Percentiles rank a stretch among this genome's conserved stretches.
These are phyloP conservation scores for Acropternis orthonyx DNA, from an alignment of 2,797 vertebrate genomes.

Conservation along the genomic window DNA sequence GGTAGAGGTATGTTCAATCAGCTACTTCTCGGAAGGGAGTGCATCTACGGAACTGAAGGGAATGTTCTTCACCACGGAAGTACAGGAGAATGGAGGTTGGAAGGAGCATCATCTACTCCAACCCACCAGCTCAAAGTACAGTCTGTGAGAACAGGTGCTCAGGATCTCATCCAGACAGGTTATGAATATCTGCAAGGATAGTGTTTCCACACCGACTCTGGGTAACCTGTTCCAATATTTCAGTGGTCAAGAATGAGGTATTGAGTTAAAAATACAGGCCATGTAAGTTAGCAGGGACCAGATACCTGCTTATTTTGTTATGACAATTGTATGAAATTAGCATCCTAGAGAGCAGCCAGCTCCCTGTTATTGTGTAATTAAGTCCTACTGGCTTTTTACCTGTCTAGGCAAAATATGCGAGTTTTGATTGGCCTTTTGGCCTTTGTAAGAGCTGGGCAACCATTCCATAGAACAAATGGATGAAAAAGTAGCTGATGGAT, in stretches of 20 bases:
- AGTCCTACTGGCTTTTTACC: not conserved
- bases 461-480: not conserved
- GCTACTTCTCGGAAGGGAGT: not conserved
- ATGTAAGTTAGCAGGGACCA: not conserved
- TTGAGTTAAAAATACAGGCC: not conserved
- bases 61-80: not conserved
- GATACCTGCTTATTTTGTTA: not conserved
- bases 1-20: not conserved
- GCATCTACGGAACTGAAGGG: not conserved
- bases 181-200: not conserved
- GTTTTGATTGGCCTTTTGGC: not conserved
- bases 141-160: not conserved
- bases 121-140: not conserved
- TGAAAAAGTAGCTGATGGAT: not conserved
- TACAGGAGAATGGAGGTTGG: not conserved
- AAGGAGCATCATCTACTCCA: not conserved
- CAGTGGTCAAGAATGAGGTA: not conserved
- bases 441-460: not conserved
- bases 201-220: not conserved
- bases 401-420: not conserved
- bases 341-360: not conserved
- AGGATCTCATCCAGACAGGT: not conserved
- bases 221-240: not conserved
- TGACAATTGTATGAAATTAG: not conserved
- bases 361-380: not conserved